phyloP scores from a whole-genome alignment of 2,888 invertebrate species.

The Spodoptera exigua region DNA sequence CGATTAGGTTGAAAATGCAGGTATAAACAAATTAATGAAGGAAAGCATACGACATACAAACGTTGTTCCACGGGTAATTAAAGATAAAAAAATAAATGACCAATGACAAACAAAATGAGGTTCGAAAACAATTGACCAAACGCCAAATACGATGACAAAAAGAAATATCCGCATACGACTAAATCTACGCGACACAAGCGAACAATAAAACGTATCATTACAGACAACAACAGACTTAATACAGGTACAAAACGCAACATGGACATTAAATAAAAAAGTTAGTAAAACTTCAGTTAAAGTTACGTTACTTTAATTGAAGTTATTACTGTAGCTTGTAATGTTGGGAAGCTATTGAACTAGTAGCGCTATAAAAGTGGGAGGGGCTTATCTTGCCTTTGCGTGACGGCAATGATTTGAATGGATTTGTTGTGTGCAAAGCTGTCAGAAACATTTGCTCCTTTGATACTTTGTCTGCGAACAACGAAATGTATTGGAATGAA shows the following conservation, averaged over 20 bases:
- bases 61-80: conserved; percentile 6
- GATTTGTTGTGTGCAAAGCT: conserved; percentile 81
- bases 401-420: conserved; percentile 75
- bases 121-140: conserved; percentile 23
- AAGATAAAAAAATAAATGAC: conserved; percentile 16
- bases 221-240: not conserved
- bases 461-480: conserved; percentile 72
- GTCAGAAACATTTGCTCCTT: conserved; percentile 77
- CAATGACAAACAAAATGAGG: conserved; percentile 11
- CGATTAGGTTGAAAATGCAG: conserved; percentile 1
- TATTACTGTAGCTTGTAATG: conserved; percentile 51
- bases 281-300: conserved; percentile 41
- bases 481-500: conserved; percentile 26
- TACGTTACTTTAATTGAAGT: conserved; percentile 41
- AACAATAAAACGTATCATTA: conserved; percentile 2
- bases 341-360: conserved; percentile 20
- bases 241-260: conserved; percentile 41
- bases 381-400: conserved; percentile 76
- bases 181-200: conserved; percentile 21
- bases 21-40: not conserved
- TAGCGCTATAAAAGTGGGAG: conserved; percentile 24
- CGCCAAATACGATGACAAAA: conserved; percentile 33
- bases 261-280: conserved; percentile 36
- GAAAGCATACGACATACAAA: conserved; percentile 1
- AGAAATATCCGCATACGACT: conserved; percentile 34